These are phyloP conservation scores for Vulpes vulpes DNA, from an alignment of 2,113 vertebrate genomes.

Conservation along the genomic window DNA sequence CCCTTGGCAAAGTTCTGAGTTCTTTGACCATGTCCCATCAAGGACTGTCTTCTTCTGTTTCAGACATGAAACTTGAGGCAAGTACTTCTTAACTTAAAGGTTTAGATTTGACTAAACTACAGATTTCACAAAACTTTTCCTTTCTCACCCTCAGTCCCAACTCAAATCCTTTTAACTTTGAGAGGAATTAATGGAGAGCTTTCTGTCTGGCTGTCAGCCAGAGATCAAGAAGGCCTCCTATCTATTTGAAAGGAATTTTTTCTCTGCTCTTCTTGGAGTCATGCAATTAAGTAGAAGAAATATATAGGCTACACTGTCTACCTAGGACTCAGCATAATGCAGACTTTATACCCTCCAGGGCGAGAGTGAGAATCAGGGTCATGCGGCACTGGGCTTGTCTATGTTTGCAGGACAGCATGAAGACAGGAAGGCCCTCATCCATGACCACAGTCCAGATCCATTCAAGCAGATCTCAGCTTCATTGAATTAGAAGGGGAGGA, in stretches of 20 bases:
- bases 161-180: slow-evolving; percentile 6
- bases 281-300: slow-evolving; percentile 11
- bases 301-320: background rate
- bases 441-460: background rate
- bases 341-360: background rate
- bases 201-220: background rate
- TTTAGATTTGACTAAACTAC: background rate
- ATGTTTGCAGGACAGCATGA: background rate
- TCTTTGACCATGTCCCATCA: background rate
- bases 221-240: background rate
- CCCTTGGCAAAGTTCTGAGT: background rate
- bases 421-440: no score
- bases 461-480: background rate
- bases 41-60: background rate
- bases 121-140: background rate
- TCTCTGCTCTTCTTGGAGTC: background rate
- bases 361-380: background rate
- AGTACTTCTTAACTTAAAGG: background rate
- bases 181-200: slow-evolving; percentile 52
- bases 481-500: background rate
- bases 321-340: background rate
- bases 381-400: fast-evolving
- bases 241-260: background rate
- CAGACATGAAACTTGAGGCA: background rate
- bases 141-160: background rate